Evolutionary conservation across 2,113 vertebrate species (phyloP), one percentile per base, ranked within the genome.

Genomic region (Macrotus californicus): DNA sequence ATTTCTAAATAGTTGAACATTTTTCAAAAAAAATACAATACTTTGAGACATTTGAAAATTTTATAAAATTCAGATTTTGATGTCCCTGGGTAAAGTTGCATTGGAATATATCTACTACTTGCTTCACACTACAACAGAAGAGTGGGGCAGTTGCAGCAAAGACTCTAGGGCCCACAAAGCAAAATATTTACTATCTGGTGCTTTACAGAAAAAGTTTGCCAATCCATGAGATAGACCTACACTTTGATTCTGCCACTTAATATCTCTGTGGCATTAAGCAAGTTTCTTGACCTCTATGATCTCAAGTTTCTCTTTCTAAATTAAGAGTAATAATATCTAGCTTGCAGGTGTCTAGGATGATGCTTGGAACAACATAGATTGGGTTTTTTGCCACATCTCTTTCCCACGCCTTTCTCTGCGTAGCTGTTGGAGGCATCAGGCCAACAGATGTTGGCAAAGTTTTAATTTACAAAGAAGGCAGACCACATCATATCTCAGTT

Each of bases 391-490:
- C 50, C 70, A 64, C 34, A 18, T 85, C n/a, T 76, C 50, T 56
- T 87, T 61, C 46, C 67, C 56, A 21, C 39, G 22, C 48, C 59
- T 97, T 96, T 91, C 61, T 89, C 43, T 41, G 0, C 21, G 5
- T 72, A 72, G 66, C 50, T 89, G 29, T 88, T 54, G 59, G 80
- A 75, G 92, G 76, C 80, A 94, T 61, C 36, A 81, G 29, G 87
- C 87, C 92, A 96, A 50, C 7, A 82, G 31, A 91, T 6, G 11
- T 70, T 96, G 87, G 64, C 92, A 89, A 81, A 91, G 64, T 84
- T 93, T 81, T 94, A 54, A 94, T 82, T 89, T 73, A 54, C 56
- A 96, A 88, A 94, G 67, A 87, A 67, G 72, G 50, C 34, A 94
- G 56, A 90, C 29, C 43, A 94, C 34, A 84, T 66, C 64, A 59